phyloP scores from a whole-genome alignment of 2,797 vertebrate species.

The Epinephelus malabaricus region DNA sequence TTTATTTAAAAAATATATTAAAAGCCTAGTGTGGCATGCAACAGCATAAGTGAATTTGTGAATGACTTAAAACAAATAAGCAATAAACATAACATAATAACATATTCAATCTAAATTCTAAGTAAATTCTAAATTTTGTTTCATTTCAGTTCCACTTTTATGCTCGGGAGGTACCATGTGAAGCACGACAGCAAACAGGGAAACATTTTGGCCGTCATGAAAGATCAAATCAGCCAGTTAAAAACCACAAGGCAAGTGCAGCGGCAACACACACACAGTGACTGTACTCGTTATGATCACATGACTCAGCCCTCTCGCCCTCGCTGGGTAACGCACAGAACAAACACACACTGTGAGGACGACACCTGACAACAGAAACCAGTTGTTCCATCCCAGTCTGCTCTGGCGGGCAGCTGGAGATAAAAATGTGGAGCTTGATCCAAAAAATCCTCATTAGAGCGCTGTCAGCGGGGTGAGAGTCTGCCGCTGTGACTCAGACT shows the following conservation, averaged over 20 bases:
- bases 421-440: slow-evolving; percentile 49
- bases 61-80: background rate
- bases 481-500: slow-evolving; percentile 62
- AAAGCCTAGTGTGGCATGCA: background rate
- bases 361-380: slow-evolving; percentile 51
- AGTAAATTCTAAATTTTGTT: background rate
- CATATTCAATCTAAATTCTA: slow-evolving; percentile 24
- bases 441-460: slow-evolving; percentile 74
- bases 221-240: slow-evolving; percentile 48
- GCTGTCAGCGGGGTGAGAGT: slow-evolving; percentile 56
- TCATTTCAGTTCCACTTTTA: slow-evolving; percentile 1
- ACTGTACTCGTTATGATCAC: slow-evolving; percentile 4
- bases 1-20: background rate
- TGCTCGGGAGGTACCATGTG: slow-evolving; percentile 8
- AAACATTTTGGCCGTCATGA: slow-evolving; percentile 35
- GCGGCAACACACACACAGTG: slow-evolving; percentile 5
- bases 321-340: background rate
- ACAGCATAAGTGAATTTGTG: background rate
- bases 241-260: slow-evolving; percentile 41
- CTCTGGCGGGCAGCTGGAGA: slow-evolving; percentile 61
- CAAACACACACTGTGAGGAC: slow-evolving; percentile 30
- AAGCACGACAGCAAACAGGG: slow-evolving; percentile 33
- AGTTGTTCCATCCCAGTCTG: slow-evolving; percentile 41
- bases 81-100: no score
- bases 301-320: slow-evolving; percentile 3